Percentiles rank a stretch among this genome's conserved stretches.
Evolutionary conservation across 2,888 invertebrate genomes (phyloP).

Genomic region (Conus canariensis): DNA sequence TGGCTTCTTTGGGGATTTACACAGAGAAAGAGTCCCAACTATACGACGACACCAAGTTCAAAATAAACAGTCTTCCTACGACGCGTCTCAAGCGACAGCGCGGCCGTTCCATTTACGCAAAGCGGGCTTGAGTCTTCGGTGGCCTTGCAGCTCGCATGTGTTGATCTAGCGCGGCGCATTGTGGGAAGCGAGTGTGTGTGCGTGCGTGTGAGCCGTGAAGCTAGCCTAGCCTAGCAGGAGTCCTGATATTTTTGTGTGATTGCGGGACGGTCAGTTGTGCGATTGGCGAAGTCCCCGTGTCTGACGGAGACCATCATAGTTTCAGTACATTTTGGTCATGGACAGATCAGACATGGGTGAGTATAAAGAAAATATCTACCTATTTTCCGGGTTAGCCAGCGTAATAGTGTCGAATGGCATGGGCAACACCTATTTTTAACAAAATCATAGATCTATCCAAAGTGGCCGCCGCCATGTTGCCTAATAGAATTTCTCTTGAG

Average conservation of each 20-base stretch:
- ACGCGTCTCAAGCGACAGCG: too few species aligned
- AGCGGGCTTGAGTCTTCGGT: too few species aligned
- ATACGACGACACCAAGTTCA: too few species aligned
- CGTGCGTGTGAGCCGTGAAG: background rate
- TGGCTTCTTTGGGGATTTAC: background rate
- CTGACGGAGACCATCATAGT: background rate
- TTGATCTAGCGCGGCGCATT: constrained; percentile 37
- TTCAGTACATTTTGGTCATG: constrained; percentile 44
- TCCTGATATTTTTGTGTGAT: background rate
- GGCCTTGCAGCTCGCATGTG: constrained; percentile 1
- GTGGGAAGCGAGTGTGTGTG: constrained; percentile 38
- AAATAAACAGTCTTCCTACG: too few species aligned
- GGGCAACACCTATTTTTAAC: background rate
- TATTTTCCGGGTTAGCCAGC: background rate
- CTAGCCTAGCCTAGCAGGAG: background rate
- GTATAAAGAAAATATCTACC: constrained; percentile 24
- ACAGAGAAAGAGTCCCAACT: background rate
- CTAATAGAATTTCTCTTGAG: background rate
- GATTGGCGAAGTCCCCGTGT: background rate
- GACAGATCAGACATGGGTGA: constrained; percentile 60
- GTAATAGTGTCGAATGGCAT: background rate
- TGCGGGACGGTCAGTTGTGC: constrained; percentile 16
- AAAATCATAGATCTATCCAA: constrained; percentile 12
- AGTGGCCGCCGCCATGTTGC: constrained; percentile 35
- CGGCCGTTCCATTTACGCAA: too few species aligned